Conservation (phyloP, 2,113 vertebrate species). For the Syngnathoides biaculeatus region DNA sequence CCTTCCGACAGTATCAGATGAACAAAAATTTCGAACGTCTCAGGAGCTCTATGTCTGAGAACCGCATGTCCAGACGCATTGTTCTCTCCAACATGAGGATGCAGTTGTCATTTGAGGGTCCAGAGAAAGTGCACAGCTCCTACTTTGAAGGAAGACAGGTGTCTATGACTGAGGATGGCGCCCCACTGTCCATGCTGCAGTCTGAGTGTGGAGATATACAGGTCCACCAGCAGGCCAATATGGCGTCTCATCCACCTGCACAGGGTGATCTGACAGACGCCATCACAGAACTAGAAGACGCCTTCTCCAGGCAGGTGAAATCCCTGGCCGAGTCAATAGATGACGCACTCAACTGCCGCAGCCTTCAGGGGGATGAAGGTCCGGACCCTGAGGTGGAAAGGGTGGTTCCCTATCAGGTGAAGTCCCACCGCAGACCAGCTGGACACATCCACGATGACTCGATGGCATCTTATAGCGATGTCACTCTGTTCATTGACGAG, state of each 20-base stretch:
- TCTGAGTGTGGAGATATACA: conserved; percentile 78
- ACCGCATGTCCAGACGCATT: conserved; percentile 96
- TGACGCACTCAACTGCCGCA: conserved; percentile 92
- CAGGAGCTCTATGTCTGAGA: conserved; percentile 97
- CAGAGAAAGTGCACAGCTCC: conserved; percentile 93
- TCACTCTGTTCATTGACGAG: conserved; percentile 95
- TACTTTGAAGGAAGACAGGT: conserved; percentile 93
- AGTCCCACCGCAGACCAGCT: conserved; percentile 73
- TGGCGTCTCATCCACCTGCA: conserved; percentile 76
- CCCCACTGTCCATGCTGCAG: conserved; percentile 77
- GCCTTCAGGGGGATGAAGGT: conserved; percentile 84
- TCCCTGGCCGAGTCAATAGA: conserved; percentile 96
- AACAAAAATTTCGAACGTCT: conserved; percentile 99
- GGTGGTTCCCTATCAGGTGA: conserved; percentile 69
- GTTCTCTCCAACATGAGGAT: conserved; percentile 99
- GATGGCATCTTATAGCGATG: conserved; percentile 90
- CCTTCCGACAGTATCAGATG: conserved; percentile 99
- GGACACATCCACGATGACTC: conserved; percentile 84
- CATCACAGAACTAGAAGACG: conserved; percentile 95
- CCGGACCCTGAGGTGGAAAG: conserved; percentile 74
- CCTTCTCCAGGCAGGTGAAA: conserved; percentile 95
- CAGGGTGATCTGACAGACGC: conserved; percentile 85
- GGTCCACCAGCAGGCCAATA: conserved; percentile 71
- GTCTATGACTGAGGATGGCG: conserved; percentile 83
- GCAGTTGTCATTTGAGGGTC: conserved; percentile 98